Base-by-base conservation (phyloP, 2,113 vertebrate species). In the Cololabis saira region DNA sequence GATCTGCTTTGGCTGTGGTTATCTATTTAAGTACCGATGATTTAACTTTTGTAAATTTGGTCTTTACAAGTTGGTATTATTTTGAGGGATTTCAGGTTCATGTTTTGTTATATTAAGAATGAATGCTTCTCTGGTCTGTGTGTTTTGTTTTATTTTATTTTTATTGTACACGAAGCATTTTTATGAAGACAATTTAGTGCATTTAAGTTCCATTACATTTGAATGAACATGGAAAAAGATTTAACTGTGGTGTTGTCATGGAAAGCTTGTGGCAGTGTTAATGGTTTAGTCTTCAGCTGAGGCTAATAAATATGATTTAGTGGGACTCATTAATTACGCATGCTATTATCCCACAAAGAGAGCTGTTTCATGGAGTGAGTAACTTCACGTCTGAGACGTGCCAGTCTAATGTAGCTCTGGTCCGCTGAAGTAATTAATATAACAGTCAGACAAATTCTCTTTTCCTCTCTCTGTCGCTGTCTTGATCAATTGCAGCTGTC, bases 401-500 rank as follows among this genome's bases (percentile, higher is more conserved):
- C 6, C 41, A 37, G n/a, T 40, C 16, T 37, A 6, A 57, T 70
- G 19, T 14, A 56, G 50, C 15, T 61, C 27, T 49, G 1, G 18
- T 8, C 42, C 50, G 52, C 43, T 60, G 0, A 74, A 60, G 12
- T 45, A 30, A 73, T 68, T 17, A 74, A 61, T 55, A 48, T 1
- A 40, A 5, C 47, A 54, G 16, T 48, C 27, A 37, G 30, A 56
- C 59, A 37, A 12, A 33, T 24, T 65, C 17, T 67, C n/a, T 49
- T 44, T 24, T 71, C 18, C 18, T 47, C 14, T 30, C 14, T 33
- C 22, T 27, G 19, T 66, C 17, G 27, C 45, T 33, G 17, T 82
- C 71, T 72, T 76, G 73, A 87, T 88, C 47, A 57, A 67, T 53
- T 56, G 61, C 60, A 55, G 22, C 75, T 78, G 76, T 84, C 87